Evolutionary conservation across 2,797 vertebrate species (phyloP), one percentile per base, ranked within the genome.

Genomic region (Acanthopagrus latus): DNA sequence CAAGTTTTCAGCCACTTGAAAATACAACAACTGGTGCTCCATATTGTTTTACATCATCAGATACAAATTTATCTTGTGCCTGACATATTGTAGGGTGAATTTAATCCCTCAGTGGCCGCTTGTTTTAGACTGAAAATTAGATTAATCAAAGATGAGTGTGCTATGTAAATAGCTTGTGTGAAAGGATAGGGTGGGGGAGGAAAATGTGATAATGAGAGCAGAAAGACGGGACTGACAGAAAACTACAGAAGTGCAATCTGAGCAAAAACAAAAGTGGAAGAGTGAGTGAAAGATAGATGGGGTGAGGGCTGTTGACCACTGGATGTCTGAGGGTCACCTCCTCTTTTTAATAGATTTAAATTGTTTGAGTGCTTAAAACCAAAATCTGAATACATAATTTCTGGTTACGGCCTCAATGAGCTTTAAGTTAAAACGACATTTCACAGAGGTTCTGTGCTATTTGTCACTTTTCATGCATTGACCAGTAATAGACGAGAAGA

Each of bases 1-100:
- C 65, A 60, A 74, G 69, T 74, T 88, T 86, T 87, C 79, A 80
- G 69, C 56, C 56, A 17, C 60, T 60, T 72, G 64, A 83, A 86
- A 88, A 82, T 29, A 76, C 73, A 85, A 66, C 74, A 82, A 85
- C 77, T 80, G 76, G 33, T 57, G 64, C 60, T 65, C 44, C 82
- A 78, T 88, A 86, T 91, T 87, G 76, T 85, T 91, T 91, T 87
- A 91, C 86, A 85, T 83, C 66, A 79, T 59, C 75, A 71, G 76
- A 78, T 80, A 83, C 62, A 74, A 64, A 80, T 86, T 77, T 72
- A 83, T 86, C 65, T 77, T 43, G 65, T 48, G 16, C 16, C 50
- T 89, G 78, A 69, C 76, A 77, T 70, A 65, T 70, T 84, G 66
- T 70, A 50, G 77, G 63, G 52, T 77, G 76, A 86, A 90, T 81